A percentile compares a stretch with the other conserved stretches of the same genome.
phyloP scores from a whole-genome alignment of 1,140 invertebrate genomes.

The Temnothorax curvispinosus region DNA sequence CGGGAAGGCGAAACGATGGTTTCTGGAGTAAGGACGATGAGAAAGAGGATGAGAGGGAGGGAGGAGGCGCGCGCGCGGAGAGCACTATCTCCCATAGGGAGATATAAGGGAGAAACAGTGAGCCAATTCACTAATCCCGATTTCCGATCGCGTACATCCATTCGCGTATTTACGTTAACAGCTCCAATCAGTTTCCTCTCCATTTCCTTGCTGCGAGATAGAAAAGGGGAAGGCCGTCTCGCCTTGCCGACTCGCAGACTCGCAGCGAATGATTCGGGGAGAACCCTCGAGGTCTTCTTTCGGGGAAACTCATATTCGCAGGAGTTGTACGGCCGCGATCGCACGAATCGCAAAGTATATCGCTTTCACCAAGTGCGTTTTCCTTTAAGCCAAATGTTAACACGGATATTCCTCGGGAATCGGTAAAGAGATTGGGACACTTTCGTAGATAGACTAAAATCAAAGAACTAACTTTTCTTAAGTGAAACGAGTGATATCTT shows the following conservation, averaged over 20 bases:
- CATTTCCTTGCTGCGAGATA: constrained; percentile 75
- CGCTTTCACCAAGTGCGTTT: constrained; percentile 29
- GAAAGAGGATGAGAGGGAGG: constrained; percentile 31
- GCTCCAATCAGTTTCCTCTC: constrained; percentile 80
- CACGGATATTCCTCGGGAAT: not conserved
- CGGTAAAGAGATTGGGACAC: not conserved
- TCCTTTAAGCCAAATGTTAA: constrained; percentile 31
- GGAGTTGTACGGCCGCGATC: constrained; percentile 1
- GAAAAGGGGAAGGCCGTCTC: constrained; percentile 16
- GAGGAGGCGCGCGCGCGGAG: not conserved
- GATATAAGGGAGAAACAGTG: constrained; percentile 71
- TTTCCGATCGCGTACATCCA: constrained; percentile 77
- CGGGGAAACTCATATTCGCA: not conserved
- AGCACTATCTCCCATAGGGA: constrained; percentile 14
- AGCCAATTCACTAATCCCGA: constrained; percentile 79
- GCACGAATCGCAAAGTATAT: constrained; percentile 11
- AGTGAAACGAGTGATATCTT: not conserved
- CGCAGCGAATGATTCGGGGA: not conserved
- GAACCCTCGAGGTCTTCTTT: constrained; percentile 13
- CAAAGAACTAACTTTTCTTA: not conserved
- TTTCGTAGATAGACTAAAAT: not conserved
- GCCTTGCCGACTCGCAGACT: constrained; percentile 8
- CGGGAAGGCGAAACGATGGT: constrained; percentile 57
- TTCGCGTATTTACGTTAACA: constrained; percentile 81
- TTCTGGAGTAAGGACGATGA: constrained; percentile 45